Evolutionary conservation across 1,140 invertebrate genomes (phyloP), one percentile per base, ranked within the genome.

Genomic region (Penaeus vannamei): DNA sequence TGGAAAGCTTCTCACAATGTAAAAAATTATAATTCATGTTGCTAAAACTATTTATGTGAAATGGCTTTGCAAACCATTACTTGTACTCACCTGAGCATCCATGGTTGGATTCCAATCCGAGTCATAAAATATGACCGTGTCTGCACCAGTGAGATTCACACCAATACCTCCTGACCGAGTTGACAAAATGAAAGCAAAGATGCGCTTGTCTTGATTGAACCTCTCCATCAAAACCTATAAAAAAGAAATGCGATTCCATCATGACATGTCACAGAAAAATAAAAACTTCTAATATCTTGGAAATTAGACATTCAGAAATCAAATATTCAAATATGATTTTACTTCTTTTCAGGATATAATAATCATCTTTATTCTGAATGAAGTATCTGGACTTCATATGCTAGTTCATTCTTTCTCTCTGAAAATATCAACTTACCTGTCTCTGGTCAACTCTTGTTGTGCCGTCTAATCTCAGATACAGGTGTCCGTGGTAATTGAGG

Each of bases 91-190:
- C 91, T 95, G 99, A 76, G 98, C 98, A 95, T 99, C 98, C 98
- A 99, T 99, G 0, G 98, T 99, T 72, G 99, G 98, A 95, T 99
- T 99, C 99, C 99, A 99, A 94, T 99, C 99, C 90, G 98, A 99
- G 94, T 99, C 99, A 93, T 99, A 99, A 94, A 99, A 99, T 93
- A 99, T 97, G 72, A 99, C 99, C 91, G 98, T 99, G 94, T 99
- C 99, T 59, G 99, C 99, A 84, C 99, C 99, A 19, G 98, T 99
- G 84, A 99, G 94, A 95, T 99, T 99, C 23, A 99, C 97, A 87
- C 99, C 99, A 80, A 99, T 96, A 91, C 99, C 99, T 92, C 99
- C 99, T 76, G 98, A 99, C 83, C 99, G 95, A 32, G 99, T 99
- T 0, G 98, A 99, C 59, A 99, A 93, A 91, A 99, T 99, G 93